phyloP scores from a whole-genome alignment of 2,797 vertebrate species.

The Sebastes minor region DNA sequence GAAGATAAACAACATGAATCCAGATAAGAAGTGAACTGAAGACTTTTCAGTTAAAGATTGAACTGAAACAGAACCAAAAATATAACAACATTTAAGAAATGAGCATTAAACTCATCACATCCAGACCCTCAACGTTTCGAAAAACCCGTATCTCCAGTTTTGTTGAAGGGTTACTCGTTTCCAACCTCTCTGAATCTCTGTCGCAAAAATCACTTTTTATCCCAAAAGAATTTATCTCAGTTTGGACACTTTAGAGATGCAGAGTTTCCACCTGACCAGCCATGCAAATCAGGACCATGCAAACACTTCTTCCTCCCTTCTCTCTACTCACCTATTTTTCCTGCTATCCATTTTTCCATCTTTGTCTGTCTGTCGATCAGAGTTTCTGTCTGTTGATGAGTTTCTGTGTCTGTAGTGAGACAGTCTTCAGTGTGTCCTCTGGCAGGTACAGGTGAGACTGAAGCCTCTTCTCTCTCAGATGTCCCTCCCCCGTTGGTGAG shows the following conservation, averaged over 20 bases:
- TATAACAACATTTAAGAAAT: neutral
- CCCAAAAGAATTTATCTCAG: neutral
- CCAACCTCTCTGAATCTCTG: neutral
- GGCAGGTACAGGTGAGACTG: slow-evolving; percentile 2
- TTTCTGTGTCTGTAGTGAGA: neutral
- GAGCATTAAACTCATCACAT: no score
- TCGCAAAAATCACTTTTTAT: neutral
- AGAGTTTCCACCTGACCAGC: neutral
- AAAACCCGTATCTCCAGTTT: no score
- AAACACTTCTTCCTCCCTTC: neutral
- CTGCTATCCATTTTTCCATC: neutral
- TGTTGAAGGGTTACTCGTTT: neutral
- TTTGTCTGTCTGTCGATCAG: neutral
- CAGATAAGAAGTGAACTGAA: neutral
- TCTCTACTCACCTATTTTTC: slow-evolving; percentile 47
- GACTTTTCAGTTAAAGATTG: neutral
- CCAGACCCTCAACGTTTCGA: no score
- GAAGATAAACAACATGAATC: no score
- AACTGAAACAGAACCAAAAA: neutral
- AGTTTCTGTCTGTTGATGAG: neutral
- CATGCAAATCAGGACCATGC: neutral
- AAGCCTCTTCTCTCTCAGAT: neutral
- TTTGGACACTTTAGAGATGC: neutral
- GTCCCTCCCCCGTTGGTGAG: neutral
- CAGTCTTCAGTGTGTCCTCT: neutral